Conservation (phyloP, 2,113 vertebrate genomes). For the Osmerus eperlanus region DNA sequence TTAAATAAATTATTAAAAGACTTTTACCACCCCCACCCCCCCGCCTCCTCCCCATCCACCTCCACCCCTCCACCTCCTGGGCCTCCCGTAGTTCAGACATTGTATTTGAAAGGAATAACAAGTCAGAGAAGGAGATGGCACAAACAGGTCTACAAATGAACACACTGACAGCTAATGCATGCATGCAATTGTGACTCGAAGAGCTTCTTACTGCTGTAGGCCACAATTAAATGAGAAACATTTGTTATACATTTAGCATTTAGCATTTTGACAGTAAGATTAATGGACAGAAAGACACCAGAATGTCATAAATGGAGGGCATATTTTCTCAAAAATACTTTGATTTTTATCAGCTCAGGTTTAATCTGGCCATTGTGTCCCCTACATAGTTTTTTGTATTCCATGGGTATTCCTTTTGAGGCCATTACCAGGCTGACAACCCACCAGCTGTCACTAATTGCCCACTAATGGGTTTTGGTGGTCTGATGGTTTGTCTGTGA, state of each 20-base stretch:
- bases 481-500: conserved; percentile 72
- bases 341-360: conserved; percentile 53
- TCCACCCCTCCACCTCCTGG: conserved; percentile 74
- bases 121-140: conserved; percentile 50
- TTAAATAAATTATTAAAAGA: conserved; percentile 99
- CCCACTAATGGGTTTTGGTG: conserved; percentile 77
- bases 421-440: conserved; percentile 78
- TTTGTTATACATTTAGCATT: background rate
- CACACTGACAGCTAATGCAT: conserved; percentile 19
- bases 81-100: conserved; percentile 85
- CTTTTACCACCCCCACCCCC: conserved; percentile 82
- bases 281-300: background rate
- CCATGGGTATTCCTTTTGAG: conserved; percentile 68
- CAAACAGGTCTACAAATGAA: conserved; percentile 36
- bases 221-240: background rate
- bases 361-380: conserved; percentile 46
- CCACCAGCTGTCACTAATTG: conserved; percentile 82
- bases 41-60: conserved; percentile 68
- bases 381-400: conserved; percentile 66
- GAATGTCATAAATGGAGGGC: background rate
- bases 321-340: conserved; percentile 34
- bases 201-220: background rate
- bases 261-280: conserved; percentile 13
- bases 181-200: background rate
- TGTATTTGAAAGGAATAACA: conserved; percentile 71